Percentiles rank a stretch among this genome's conserved stretches.
phyloP scores from a whole-genome alignment of 2,888 invertebrate genomes.

The Apotomis capreana region DNA sequence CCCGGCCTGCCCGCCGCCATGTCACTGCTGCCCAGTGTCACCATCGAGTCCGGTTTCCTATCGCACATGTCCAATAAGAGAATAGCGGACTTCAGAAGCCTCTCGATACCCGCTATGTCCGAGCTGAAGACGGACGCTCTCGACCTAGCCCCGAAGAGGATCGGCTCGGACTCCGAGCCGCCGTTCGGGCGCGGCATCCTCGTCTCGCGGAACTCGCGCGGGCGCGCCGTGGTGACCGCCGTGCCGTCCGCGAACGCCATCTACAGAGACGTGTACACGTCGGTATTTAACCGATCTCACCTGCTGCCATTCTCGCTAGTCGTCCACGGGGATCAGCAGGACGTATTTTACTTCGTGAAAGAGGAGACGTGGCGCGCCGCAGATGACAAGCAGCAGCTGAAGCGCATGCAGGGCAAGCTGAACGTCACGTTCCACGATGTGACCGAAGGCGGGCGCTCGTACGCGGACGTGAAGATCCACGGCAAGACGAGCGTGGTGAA shows the following conservation, averaged over 20 bases:
- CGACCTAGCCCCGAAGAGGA: conserved; percentile 88
- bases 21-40: conserved; percentile 86
- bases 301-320: conserved; percentile 94
- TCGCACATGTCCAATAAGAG: conserved; percentile 91
- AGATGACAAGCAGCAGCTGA: conserved; percentile 94
- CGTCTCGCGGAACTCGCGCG: conserved; percentile 90
- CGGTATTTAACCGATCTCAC: conserved; percentile 95
- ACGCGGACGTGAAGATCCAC: conserved; percentile 95
- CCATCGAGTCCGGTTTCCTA: conserved; percentile 92
- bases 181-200: conserved; percentile 94
- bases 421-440: conserved; percentile 96
- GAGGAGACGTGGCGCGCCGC: conserved; percentile 95
- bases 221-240: conserved; percentile 92
- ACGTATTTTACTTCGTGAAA: conserved; percentile 96
- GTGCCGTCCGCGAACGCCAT: conserved; percentile 96
- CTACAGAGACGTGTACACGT: conserved; percentile 95
- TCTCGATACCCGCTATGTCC: conserved; percentile 91
- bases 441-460: conserved; percentile 89
- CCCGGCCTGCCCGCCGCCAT: conserved; percentile 84
- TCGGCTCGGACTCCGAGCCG: conserved; percentile 93
- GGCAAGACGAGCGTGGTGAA: conserved; percentile 95
- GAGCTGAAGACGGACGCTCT: conserved; percentile 91
- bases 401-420: conserved; percentile 94
- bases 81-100: conserved; percentile 89
- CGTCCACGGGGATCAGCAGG: conserved; percentile 94